A percentile compares a stretch with the other conserved stretches of the same genome.
phyloP scores from a whole-genome alignment of 2,888 invertebrate genomes.

The Macrosoma leucophasiata region DNA sequence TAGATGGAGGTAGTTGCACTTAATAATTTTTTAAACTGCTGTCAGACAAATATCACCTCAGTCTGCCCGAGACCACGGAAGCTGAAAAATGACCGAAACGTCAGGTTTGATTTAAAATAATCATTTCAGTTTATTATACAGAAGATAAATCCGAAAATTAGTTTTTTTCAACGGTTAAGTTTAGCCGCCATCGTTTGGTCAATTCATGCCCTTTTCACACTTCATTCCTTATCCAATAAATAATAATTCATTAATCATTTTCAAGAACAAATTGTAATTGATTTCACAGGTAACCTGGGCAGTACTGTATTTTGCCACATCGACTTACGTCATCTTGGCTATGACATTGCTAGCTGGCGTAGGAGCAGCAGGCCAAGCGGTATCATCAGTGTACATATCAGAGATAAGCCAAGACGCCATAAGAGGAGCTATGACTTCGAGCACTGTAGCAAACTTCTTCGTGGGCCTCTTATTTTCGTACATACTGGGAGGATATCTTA shows the following conservation, averaged over 20 bases:
- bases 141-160: too few relatives aligned
- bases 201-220: neutral
- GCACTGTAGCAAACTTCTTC: slow-evolving; percentile 46
- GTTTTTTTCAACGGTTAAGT: neutral
- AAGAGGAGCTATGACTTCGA: slow-evolving; percentile 50
- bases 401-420: slow-evolving; percentile 59
- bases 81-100: too few relatives aligned
- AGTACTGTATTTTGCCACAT: slow-evolving; percentile 43
- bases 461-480: slow-evolving; percentile 51
- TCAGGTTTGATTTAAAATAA: too few relatives aligned
- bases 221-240: too few relatives aligned
- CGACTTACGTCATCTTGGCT: slow-evolving; percentile 40
- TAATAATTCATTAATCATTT: too few relatives aligned
- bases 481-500: slow-evolving; percentile 45
- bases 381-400: slow-evolving; percentile 53
- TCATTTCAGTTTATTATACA: too few relatives aligned
- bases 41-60: too few relatives aligned
- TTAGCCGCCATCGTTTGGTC: neutral
- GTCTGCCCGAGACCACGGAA: too few relatives aligned
- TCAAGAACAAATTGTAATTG: too few relatives aligned
- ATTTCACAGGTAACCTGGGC: slow-evolving; percentile 50
- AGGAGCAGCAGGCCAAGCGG: slow-evolving; percentile 56
- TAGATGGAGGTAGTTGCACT: too few relatives aligned
- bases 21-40: too few relatives aligned
- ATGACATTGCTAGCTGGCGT: slow-evolving; percentile 44